phyloP scores from a whole-genome alignment of 1,140 invertebrate species.

The Drosophila pallidifrons region DNA sequence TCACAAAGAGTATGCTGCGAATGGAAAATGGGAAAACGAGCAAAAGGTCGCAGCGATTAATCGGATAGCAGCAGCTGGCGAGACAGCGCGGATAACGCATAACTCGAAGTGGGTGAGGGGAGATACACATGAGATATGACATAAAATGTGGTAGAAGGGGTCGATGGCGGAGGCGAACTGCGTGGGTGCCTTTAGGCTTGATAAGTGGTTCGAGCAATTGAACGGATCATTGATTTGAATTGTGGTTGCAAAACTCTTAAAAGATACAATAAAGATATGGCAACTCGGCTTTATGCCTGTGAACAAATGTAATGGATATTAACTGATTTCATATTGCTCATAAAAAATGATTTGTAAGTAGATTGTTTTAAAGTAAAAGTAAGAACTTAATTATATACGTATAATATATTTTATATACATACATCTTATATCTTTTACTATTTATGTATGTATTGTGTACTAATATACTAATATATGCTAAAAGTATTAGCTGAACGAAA shows the following conservation, averaged over 20 bases:
- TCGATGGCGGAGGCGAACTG: background rate
- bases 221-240: constrained; percentile 18
- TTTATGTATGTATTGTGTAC: too few relatives aligned
- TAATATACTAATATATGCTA: too few relatives aligned
- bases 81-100: constrained; percentile 17
- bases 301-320: too few relatives aligned
- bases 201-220: constrained; percentile 48
- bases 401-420: too few relatives aligned
- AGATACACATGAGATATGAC: background rate
- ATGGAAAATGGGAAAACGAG: constrained; percentile 10
- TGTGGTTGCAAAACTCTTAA: constrained; percentile 9
- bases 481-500: too few relatives aligned
- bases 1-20: constrained; percentile 91
- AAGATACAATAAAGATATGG: constrained; percentile 7
- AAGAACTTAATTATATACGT: too few relatives aligned
- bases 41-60: constrained; percentile 41
- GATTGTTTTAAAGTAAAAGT: too few relatives aligned
- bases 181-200: constrained; percentile 22
- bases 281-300: background rate
- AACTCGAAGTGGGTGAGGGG: constrained; percentile 12
- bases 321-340: too few relatives aligned
- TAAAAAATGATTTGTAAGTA: too few relatives aligned
- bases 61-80: constrained; percentile 21
- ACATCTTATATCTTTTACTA: too few relatives aligned
- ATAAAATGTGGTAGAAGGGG: background rate